Percentiles rank a stretch among this genome's conserved stretches.
Conservation (phyloP, 2,888 invertebrate genomes). For the Metallyticus violacea region DNA sequence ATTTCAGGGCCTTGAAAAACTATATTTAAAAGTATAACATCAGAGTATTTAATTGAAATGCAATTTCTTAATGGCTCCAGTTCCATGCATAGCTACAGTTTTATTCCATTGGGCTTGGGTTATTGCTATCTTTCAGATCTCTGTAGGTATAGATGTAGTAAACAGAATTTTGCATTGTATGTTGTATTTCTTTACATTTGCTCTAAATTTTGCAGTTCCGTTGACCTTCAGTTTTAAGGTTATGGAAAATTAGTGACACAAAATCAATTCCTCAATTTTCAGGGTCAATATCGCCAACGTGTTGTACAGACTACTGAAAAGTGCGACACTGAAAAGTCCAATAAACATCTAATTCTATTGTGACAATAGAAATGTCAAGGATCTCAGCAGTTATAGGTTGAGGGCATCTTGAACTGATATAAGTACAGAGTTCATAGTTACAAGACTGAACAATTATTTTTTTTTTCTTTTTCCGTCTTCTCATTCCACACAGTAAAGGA, state of each 20-base stretch:
- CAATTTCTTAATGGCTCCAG: neutral
- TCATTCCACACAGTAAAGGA: neutral
- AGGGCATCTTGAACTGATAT: neutral
- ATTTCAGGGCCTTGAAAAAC: neutral
- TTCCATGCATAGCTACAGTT: neutral
- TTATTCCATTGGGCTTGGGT: conserved; percentile 8
- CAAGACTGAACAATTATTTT: neutral
- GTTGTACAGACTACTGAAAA: neutral
- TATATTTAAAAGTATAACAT: neutral
- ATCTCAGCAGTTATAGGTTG: neutral
- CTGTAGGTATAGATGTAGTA: neutral
- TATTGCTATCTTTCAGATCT: neutral
- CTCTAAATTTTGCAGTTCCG: neutral
- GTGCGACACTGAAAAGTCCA: conserved; percentile 1
- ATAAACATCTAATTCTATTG: neutral
- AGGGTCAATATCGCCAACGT: neutral
- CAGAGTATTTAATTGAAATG: neutral
- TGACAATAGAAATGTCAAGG: neutral
- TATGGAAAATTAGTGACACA: neutral
- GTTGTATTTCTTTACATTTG: no score
- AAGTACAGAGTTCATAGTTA: neutral
- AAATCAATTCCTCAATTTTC: neutral
- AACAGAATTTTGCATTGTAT: no score
- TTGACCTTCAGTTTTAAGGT: neutral
- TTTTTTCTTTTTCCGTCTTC: neutral